A percentile compares a stretch with the other conserved stretches of the same genome.
These are phyloP conservation scores for Cololabis saira DNA, from an alignment of 2,113 vertebrate species.

Conservation along the genomic window DNA sequence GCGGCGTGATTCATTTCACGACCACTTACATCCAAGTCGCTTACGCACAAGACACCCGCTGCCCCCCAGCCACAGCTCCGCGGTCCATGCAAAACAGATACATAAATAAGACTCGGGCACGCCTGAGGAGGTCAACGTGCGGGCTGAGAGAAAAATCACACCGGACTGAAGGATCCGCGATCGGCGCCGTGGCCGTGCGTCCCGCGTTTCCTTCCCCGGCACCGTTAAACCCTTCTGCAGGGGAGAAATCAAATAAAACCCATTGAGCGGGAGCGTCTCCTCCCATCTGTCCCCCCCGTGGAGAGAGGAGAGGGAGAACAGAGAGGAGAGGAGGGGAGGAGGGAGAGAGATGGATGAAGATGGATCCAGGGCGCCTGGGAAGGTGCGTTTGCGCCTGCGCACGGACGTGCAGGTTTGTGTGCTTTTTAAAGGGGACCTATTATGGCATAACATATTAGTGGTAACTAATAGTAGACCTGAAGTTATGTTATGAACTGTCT, in stretches of 20 bases:
- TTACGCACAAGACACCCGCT: neutral
- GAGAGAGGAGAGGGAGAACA: slow-evolving; percentile 11
- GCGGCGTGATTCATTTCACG: slow-evolving; percentile 34
- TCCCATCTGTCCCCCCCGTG: slow-evolving; percentile 59
- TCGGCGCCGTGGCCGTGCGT: slow-evolving; percentile 11
- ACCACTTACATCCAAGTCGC: slow-evolving; percentile 57
- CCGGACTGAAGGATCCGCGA: slow-evolving; percentile 26
- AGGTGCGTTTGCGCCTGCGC: slow-evolving; percentile 44
- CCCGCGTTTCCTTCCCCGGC: slow-evolving; percentile 23
- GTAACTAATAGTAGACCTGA: no score
- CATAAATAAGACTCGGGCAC: slow-evolving; percentile 15
- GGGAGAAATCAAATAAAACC: slow-evolving; percentile 24
- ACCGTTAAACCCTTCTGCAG: slow-evolving; percentile 56
- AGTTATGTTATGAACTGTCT: no score
- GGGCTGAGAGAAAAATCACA: slow-evolving; percentile 1
- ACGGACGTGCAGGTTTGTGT: slow-evolving; percentile 12
- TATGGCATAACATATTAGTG: no score
- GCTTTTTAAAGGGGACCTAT: no score
- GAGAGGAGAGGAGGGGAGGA: slow-evolving; percentile 3
- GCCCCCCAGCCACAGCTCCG: slow-evolving; percentile 26
- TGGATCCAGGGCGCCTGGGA: slow-evolving; percentile 53
- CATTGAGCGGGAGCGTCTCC: slow-evolving; percentile 63
- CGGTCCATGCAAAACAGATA: slow-evolving; percentile 23
- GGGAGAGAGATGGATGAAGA: slow-evolving; percentile 49
- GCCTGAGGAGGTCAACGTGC: slow-evolving; percentile 5